A percentile compares a stretch with the other conserved stretches of the same genome.
Evolutionary conservation across 2,797 vertebrate species (phyloP).

Genomic region (Phataginus tetradactyla): DNA sequence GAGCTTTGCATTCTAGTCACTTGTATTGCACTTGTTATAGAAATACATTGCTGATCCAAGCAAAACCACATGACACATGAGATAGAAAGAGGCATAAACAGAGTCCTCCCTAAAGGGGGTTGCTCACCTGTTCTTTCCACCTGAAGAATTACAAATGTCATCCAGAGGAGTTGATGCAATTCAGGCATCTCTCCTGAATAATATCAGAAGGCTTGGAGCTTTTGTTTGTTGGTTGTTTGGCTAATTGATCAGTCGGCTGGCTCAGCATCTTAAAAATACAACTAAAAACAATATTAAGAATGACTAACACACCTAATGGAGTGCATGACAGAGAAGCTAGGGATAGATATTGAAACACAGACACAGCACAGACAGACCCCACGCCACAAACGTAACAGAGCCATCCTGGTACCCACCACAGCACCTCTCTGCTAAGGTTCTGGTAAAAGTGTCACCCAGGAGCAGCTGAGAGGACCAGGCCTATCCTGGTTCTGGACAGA

Average conservation of each 20-base stretch:
- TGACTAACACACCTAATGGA: neutral
- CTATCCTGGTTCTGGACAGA: neutral
- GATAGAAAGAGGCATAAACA: neutral
- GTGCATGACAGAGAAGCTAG: neutral
- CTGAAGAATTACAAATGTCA: neutral
- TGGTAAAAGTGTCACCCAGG: neutral
- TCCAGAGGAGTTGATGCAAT: neutral
- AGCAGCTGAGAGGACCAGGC: neutral
- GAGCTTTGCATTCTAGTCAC: neutral
- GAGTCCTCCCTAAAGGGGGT: neutral
- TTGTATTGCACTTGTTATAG: neutral
- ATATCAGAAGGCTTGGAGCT: neutral
- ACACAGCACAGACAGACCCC: neutral
- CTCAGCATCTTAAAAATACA: slow-evolving; percentile 3
- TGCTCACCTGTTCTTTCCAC: neutral
- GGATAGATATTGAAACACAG: neutral
- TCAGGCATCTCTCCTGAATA: neutral
- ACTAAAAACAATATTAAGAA: neutral
- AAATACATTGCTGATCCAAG: neutral
- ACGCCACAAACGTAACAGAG: neutral
- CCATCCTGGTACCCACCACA: neutral
- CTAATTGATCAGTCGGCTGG: neutral
- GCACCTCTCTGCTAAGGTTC: neutral
- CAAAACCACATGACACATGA: neutral
- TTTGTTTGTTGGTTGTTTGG: neutral